Conservation (phyloP, 2,113 vertebrate species). For the Gasterosteus nipponicus region DNA sequence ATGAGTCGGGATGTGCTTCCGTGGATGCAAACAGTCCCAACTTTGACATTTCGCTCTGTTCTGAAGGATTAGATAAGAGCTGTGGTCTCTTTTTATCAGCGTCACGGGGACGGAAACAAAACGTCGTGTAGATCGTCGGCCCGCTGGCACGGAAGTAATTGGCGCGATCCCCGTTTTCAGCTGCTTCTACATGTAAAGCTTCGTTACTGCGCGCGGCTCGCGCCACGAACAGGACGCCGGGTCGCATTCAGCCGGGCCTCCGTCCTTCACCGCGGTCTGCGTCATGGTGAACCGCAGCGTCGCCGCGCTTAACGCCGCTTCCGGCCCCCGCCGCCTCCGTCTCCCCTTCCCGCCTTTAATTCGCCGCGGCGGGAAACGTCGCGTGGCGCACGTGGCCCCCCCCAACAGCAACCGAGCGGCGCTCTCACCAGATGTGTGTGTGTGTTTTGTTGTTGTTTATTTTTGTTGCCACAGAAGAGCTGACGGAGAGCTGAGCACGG, state of each 20-base stretch:
- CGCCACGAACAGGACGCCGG: too few species aligned
- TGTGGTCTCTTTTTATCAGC: constrained; percentile 47
- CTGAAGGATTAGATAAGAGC: constrained; percentile 53
- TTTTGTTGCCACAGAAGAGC: constrained; percentile 41
- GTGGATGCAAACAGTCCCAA: constrained; percentile 13
- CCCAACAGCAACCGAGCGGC: background rate
- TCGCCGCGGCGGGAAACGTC: constrained; percentile 63
- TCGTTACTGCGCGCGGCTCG: constrained; percentile 19
- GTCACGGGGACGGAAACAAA: constrained; percentile 19
- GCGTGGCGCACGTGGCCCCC: constrained; percentile 64
- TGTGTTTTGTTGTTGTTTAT: constrained; percentile 25
- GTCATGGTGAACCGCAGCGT: constrained; percentile 11
- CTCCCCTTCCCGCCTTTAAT: constrained; percentile 59
- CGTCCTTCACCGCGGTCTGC: background rate
- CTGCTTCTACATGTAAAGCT: constrained; percentile 3
- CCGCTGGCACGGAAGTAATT: constrained; percentile 61
- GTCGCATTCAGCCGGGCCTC: too few species aligned
- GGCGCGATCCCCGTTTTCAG: constrained; percentile 56
- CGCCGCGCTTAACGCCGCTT: constrained; percentile 58
- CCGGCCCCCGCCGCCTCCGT: constrained; percentile 49
- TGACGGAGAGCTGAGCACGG: constrained; percentile 62
- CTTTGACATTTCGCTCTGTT: constrained; percentile 33
- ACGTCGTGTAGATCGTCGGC: constrained; percentile 53
- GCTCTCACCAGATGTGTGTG: constrained; percentile 62
- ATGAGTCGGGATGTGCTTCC: constrained; percentile 7